These are phyloP conservation scores for Riparia riparia DNA, from an alignment of 2,113 vertebrate genomes.

Conservation along the genomic window DNA sequence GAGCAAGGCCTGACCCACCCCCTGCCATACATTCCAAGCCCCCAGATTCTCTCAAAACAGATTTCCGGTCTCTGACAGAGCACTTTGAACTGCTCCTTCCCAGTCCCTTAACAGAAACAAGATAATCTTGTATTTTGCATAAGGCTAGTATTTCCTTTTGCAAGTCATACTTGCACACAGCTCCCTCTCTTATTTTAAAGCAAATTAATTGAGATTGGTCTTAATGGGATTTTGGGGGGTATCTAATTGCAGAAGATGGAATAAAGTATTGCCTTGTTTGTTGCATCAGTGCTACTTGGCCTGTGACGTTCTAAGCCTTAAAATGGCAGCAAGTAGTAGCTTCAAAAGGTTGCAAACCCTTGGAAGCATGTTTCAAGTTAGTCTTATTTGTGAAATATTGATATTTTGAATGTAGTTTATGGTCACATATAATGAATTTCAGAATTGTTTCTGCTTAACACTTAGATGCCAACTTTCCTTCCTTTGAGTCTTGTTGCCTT, in stretches of 20 bases:
- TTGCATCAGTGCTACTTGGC: background rate
- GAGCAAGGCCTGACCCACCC: background rate
- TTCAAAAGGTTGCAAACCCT: background rate
- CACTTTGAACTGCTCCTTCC: background rate
- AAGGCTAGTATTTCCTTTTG: background rate
- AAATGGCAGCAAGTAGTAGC: background rate
- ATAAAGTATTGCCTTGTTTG: background rate
- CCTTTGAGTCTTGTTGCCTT: background rate
- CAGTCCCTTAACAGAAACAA: background rate
- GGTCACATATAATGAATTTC: background rate
- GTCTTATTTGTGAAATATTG: background rate
- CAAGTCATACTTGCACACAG: background rate
- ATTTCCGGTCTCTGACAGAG: background rate
- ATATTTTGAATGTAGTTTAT: background rate
- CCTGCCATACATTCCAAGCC: background rate
- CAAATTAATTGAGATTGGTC: background rate
- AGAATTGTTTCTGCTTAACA: background rate
- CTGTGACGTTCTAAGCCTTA: background rate
- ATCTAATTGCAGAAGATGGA: background rate
- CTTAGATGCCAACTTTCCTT: background rate
- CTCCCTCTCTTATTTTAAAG: background rate
- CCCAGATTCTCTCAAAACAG: background rate
- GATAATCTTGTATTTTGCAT: background rate
- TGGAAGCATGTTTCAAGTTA: background rate
- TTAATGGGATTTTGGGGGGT: background rate